Evolutionary conservation across 2,797 vertebrate species (phyloP), one percentile per base, ranked within the genome.

Genomic region (Bovichtus diacanthus): DNA sequence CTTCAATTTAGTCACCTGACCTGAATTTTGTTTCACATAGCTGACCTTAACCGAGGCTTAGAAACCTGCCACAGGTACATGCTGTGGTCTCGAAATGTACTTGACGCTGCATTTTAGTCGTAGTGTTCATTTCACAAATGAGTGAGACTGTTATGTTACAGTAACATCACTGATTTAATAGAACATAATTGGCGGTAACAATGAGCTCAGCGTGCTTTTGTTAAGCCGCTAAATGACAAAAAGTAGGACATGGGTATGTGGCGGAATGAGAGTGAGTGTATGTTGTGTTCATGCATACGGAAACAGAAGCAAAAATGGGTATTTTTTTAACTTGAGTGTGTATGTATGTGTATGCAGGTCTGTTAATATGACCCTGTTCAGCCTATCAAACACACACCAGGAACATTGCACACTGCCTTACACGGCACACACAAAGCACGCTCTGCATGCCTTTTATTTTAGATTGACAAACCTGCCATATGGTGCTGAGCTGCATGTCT

Each of bases 381-480:
- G 36, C 49, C 34, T 46, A 80, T 88, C 79, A 86, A 80, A 83
- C 54, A 66, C 76, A 68, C 78, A 63, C 11, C 56, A 60, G 55
- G 6, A 71, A 66, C 46, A 56, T 15, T 67, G 56, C 43, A 56
- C 72, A 74, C 66, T 70, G 70, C 70, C 73, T 75, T 74, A 83
- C 83, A 67, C 31, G 76, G 47, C 39, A 64, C 73, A 55, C 67
- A 82, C 29, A 86, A 81, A 85, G 74, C 54, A 29, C 16, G 23
- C 85, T 59, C 59, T 27, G 71, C 83, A 54, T 63, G 69, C 79
- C 74, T n/a, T 85, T 74, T 67, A 65, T 69, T 78, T 75, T 58
- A 74, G 84, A 90, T 68, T 84, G 88, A 90, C 87, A 87, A 68
- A 72, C 47, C 78, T 81, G 72, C 87, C 91, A 87, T 90, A 92